Percentiles rank a stretch among this genome's conserved stretches.
phyloP scores from a whole-genome alignment of 2,797 vertebrate genomes.

The Salmo trutta region DNA sequence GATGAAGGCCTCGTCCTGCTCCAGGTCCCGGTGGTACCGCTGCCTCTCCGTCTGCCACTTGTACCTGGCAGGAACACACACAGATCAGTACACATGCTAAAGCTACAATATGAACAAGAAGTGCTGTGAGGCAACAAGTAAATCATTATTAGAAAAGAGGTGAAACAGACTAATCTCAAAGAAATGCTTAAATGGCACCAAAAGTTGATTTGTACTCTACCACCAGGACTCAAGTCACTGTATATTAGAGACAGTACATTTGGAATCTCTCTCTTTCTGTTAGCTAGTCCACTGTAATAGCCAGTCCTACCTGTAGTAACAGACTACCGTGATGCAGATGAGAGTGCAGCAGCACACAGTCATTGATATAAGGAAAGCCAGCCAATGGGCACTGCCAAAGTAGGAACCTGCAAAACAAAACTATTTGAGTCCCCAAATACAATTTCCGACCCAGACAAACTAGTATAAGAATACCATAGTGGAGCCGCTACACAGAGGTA shows the following conservation, averaged over 20 bases:
- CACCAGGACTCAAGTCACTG: background rate
- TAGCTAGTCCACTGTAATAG: background rate
- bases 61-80: constrained; percentile 73
- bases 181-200: background rate
- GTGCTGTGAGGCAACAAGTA: no score
- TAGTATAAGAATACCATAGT: background rate
- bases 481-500: no score
- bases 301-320: constrained; percentile 91
- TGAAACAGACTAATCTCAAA: background rate
- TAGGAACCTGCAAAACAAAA: constrained; percentile 71
- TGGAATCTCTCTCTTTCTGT: no score
- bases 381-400: constrained; percentile 85
- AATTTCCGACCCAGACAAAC: no score
- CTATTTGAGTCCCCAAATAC: background rate
- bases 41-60: constrained; percentile 88
- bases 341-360: constrained; percentile 91
- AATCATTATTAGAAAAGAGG: background rate
- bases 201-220: background rate
- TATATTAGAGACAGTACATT: background rate
- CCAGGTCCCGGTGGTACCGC: constrained; percentile 89
- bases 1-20: constrained; percentile 93
- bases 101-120: background rate
- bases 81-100: background rate
- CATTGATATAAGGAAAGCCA: constrained; percentile 91
- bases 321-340: constrained; percentile 88